Base-by-base conservation (phyloP, 2,888 invertebrate genomes). In the Brenthis hecate region DNA sequence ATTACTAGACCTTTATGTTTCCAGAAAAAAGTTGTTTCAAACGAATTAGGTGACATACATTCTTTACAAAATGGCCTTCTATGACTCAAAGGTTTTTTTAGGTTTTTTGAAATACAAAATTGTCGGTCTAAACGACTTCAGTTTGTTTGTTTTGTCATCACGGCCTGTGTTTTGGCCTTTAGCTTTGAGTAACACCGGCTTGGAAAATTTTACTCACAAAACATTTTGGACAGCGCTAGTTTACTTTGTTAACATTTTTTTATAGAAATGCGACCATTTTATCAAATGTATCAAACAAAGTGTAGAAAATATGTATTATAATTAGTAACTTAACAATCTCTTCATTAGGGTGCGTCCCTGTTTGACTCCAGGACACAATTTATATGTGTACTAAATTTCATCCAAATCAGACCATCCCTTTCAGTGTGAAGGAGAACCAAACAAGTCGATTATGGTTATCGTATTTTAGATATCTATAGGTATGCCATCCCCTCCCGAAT, bases 81-180 rank as follows among this genome's bases (percentile, higher is more conserved):
- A 48, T 36, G 55, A 50, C 32, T 66, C 55, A 36, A 60, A 66
- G 54, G 57, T 43, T 58, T 60, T 61, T 60, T 55, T 47, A 28
- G 14, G 4, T 62, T 50, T 48, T 66, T 36, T 48, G 14, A 66
- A 60, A 58, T 57, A 58, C 32, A 66, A 66, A 65, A 66, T 55
- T 54, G 55, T 43, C 36, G 50, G 47, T 61, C 60, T 66, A 61
- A 66, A 55, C 60, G 60, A 60, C 54, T 54, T 19, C 62, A 54
- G 62, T 53, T 48, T 55, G 54, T 61, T 55, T 50, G 60, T 66
- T 60, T 61, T 56, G 60, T 66, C 50, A 66, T 66, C 61, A 66
- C 60, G 47, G 60, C 60, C 55, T 55, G 43, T 60, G 55, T 55
- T 66, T 53, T 53, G 51, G 56, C 65, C 53, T 65, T 58, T 60